Evolutionary conservation across 1,140 invertebrate species (phyloP).

Genomic region (Lasioglossum baleicum): DNA sequence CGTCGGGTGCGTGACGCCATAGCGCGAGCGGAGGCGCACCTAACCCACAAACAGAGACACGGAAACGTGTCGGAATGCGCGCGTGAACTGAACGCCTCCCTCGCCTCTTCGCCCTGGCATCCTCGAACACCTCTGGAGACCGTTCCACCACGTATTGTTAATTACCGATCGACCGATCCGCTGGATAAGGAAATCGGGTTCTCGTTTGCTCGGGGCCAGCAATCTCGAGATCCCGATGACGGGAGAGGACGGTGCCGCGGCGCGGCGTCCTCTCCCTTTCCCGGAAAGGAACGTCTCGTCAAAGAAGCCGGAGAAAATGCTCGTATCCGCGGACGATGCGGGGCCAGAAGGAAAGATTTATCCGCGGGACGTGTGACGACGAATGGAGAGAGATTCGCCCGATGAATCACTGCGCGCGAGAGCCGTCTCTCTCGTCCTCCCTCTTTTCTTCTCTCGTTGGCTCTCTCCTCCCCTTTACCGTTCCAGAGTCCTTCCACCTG

Average conservation of each 20-base stretch:
- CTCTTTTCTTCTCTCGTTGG: background rate
- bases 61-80: slow-evolving; percentile 67
- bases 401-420: slow-evolving; percentile 40
- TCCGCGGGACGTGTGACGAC: slow-evolving; percentile 39
- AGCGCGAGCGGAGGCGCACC: slow-evolving; percentile 51
- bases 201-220: background rate
- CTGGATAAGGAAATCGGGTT: slow-evolving; percentile 7
- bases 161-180: slow-evolving; percentile 10
- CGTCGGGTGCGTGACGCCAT: slow-evolving; percentile 30
- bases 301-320: background rate
- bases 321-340: background rate
- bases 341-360: slow-evolving; percentile 23
- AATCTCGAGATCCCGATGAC: background rate
- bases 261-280: slow-evolving; percentile 6
- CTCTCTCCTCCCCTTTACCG: background rate
- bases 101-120: background rate
- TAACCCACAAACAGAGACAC: slow-evolving; percentile 60
- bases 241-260: background rate
- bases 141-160: slow-evolving; percentile 12
- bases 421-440: too few relatives aligned
- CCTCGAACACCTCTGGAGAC: background rate
- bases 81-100: slow-evolving; percentile 40
- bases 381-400: slow-evolving; percentile 32
- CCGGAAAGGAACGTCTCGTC: slow-evolving; percentile 6
- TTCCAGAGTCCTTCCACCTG: slow-evolving; percentile 35